phyloP scores from a whole-genome alignment of 2,888 invertebrate genomes.

The Cenopis cana region DNA sequence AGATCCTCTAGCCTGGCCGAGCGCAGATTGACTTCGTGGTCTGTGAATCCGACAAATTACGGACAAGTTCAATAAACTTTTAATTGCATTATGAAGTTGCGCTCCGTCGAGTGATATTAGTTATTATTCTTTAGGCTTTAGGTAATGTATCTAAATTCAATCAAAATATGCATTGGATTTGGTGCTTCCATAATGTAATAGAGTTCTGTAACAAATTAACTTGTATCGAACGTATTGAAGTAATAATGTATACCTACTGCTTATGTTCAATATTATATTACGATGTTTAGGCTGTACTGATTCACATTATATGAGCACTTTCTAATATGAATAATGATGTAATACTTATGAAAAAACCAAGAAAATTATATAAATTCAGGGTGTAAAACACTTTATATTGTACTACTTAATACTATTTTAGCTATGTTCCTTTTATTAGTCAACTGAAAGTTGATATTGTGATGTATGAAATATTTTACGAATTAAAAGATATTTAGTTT shows the following conservation, averaged over 20 bases:
- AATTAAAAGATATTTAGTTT: slow-evolving; percentile 76
- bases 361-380: slow-evolving; percentile 58
- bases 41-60: not conserved
- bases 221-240: slow-evolving; percentile 22
- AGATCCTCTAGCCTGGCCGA: too few species aligned
- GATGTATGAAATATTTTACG: slow-evolving; percentile 78
- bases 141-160: slow-evolving; percentile 10
- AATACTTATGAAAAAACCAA: slow-evolving; percentile 53
- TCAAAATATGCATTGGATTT: slow-evolving; percentile 29
- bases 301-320: slow-evolving; percentile 26
- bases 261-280: slow-evolving; percentile 28
- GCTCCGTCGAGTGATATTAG: slow-evolving; percentile 17
- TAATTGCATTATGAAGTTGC: not conserved
- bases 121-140: not conserved
- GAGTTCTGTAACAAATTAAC: slow-evolving; percentile 24
- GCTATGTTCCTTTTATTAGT: slow-evolving; percentile 75
- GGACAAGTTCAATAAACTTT: not conserved
- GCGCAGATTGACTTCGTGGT: too few species aligned
- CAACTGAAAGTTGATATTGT: slow-evolving; percentile 84
- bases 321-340: slow-evolving; percentile 36
- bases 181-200: slow-evolving; percentile 38
- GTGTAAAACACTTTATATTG: slow-evolving; percentile 73
- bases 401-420: slow-evolving; percentile 62
- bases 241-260: slow-evolving; percentile 15
- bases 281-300: slow-evolving; percentile 4